Conservation (phyloP, 2,888 invertebrate species). For the Escarpia spicata region DNA sequence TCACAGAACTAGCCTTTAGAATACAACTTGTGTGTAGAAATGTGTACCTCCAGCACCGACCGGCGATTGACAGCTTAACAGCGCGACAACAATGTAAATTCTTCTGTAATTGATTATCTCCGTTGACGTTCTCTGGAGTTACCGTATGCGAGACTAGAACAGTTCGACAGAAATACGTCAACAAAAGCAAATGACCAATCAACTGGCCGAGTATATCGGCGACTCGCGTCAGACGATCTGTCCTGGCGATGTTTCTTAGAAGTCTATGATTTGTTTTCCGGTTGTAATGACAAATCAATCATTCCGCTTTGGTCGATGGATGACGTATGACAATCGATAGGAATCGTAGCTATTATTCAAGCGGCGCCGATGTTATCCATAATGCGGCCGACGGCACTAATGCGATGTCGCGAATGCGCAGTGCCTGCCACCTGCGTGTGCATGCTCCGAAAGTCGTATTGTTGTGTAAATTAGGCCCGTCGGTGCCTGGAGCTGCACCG, state of each 20-base stretch:
- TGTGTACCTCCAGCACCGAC: not conserved
- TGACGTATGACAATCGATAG: not conserved
- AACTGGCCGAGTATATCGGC: not conserved
- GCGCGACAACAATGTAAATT: not conserved
- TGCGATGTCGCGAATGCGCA: not conserved
- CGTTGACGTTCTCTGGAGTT: not conserved
- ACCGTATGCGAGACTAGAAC: not conserved
- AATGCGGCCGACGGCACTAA: not conserved
- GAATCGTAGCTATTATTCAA: not conserved
- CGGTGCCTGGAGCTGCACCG: not conserved
- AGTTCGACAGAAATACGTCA: not conserved
- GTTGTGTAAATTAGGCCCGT: not conserved
- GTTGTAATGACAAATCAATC: not conserved
- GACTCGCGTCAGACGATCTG: not conserved
- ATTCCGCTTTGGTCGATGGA: not conserved
- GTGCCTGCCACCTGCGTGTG: not conserved
- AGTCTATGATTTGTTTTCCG: not conserved
- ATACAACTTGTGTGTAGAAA: not conserved
- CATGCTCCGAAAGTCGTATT: not conserved
- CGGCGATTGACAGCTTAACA: not conserved
- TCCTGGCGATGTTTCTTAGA: not conserved
- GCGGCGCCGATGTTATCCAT: slow-evolving; percentile 10
- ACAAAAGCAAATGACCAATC: not conserved
- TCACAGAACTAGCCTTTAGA: not conserved
- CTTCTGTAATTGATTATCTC: not conserved